These are phyloP conservation scores for Mya arenaria DNA, from an alignment of 1,140 invertebrate species.

Conservation along the genomic window DNA sequence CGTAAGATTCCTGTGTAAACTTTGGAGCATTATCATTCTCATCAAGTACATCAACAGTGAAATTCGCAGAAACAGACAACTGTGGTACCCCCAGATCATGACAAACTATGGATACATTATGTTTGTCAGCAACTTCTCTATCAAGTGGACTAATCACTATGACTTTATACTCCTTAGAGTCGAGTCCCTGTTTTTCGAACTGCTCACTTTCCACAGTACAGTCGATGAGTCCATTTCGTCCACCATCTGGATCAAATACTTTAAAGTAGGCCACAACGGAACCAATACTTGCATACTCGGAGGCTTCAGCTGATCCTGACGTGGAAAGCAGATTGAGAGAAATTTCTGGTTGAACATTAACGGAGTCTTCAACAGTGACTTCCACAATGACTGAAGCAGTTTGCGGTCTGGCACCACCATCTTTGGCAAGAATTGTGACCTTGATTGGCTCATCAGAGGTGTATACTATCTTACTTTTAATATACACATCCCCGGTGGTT, in stretches of 20 bases:
- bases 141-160: conserved; percentile 49
- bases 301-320: conserved; percentile 52
- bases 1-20: conserved; percentile 93
- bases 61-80: conserved; percentile 49
- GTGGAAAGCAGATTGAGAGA: conserved; percentile 64
- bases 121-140: conserved; percentile 46
- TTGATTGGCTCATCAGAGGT: conserved; percentile 51
- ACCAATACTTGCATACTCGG: conserved; percentile 65
- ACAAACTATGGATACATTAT: conserved; percentile 63
- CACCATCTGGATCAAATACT: conserved; percentile 70
- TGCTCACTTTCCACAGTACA: conserved; percentile 61
- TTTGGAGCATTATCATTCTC: conserved; percentile 93
- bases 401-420: conserved; percentile 62
- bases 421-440: conserved; percentile 63
- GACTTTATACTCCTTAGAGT: conserved; percentile 64
- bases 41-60: conserved; percentile 85
- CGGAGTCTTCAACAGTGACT: conserved; percentile 62
- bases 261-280: conserved; percentile 68
- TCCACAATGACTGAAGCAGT: conserved; percentile 56
- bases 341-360: conserved; percentile 66
- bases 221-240: conserved; percentile 66
- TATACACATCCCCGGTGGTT: conserved; percentile 58
- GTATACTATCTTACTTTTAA: conserved; percentile 54
- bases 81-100: conserved; percentile 64
- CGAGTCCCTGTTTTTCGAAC: conserved; percentile 64